Conservation (phyloP, 2,113 vertebrate species). For the Glaucomys volans region DNA sequence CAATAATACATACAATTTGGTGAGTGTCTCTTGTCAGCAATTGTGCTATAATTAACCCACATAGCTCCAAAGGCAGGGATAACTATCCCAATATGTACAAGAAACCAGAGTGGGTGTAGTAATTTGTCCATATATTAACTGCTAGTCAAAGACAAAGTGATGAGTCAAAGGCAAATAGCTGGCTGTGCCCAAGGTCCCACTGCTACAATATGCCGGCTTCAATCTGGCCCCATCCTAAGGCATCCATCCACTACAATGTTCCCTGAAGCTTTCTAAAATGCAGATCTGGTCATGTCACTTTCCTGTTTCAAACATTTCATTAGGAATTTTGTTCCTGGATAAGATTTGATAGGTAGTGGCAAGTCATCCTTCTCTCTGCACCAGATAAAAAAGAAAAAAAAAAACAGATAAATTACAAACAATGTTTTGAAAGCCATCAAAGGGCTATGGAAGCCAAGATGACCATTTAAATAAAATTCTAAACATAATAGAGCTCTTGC, state of each 20-base stretch:
- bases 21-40: not conserved
- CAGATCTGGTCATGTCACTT: not conserved
- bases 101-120: not conserved
- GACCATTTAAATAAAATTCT: not conserved
- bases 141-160: not conserved
- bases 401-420: not conserved
- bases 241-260: not conserved
- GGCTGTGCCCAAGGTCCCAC: not conserved
- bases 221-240: not conserved
- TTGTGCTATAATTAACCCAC: not conserved
- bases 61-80: not conserved
- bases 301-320: conserved; percentile 1
- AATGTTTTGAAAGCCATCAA: not conserved
- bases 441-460: not conserved
- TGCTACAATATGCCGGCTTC: not conserved
- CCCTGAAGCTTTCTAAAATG: not conserved
- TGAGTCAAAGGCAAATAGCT: not conserved
- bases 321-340: not conserved
- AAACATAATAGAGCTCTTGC: not conserved
- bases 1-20: not conserved
- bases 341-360: not conserved
- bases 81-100: not conserved
- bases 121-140: not conserved
- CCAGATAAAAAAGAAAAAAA: not conserved
- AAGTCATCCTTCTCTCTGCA: not conserved